These are phyloP conservation scores for Riptortus pedestris DNA, from an alignment of 1,140 invertebrate genomes.

Conservation along the genomic window DNA sequence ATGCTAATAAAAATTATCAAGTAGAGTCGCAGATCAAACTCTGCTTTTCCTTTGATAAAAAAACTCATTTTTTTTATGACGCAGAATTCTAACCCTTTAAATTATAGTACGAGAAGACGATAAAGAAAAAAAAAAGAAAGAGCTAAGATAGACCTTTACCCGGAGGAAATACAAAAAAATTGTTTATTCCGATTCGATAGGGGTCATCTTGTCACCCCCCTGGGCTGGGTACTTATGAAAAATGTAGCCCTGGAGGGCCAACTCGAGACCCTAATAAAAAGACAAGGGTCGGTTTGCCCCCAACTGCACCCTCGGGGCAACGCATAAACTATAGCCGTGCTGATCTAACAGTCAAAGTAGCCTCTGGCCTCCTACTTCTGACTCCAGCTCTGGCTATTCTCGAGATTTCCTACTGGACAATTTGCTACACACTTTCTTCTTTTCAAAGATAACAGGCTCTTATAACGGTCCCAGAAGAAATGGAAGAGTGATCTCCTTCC, in stretches of 20 bases:
- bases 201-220: neutral
- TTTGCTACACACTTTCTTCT: no score
- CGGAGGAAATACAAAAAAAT: neutral
- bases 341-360: constrained; percentile 20
- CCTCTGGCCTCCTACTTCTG: no score
- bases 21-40: no score
- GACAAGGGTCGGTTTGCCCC: constrained; percentile 14
- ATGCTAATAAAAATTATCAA: no score
- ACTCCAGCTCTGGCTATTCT: neutral
- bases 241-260: neutral
- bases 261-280: constrained; percentile 17
- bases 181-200: neutral
- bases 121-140: neutral
- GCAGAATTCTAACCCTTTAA: neutral
- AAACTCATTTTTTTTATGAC: neutral
- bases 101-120: neutral
- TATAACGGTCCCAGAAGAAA: no score
- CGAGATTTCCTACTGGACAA: no score
- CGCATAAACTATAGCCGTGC: neutral
- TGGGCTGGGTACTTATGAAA: neutral
- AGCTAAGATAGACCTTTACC: neutral
- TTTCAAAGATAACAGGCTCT: no score
- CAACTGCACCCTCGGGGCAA: neutral
- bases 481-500: no score
- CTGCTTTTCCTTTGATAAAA: no score